Evolutionary conservation across 2,797 vertebrate genomes (phyloP), one percentile per base, ranked within the genome.

Genomic region (Rhinogobio ventralis): DNA sequence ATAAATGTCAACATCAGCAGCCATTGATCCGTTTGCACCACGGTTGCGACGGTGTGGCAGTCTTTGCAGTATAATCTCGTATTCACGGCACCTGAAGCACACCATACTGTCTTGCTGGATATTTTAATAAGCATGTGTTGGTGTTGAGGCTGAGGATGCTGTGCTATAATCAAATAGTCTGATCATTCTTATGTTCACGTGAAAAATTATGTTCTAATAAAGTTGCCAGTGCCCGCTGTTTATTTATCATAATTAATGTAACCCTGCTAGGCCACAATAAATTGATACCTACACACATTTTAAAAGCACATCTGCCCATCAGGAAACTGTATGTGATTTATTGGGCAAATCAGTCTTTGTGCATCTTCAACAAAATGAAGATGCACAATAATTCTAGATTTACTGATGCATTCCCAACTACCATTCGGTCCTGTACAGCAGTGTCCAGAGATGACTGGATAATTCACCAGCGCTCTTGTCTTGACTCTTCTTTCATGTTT

Each of bases 1-100:
- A 93, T 94, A 93, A 93, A 94, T 93, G 93, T 94, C 92, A 91
- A 86, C 90, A 93, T 91, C 89, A 91, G 92, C 91, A 89, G 90
- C 82, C 91, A 93, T 93, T 91, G 94, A 94, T 94, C 91, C 88
- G 90, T 90, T 91, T 91, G 91, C 87, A 91, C 92, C 91, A 90
- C 57, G 60, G 84, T 64, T 79, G 57, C 82, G 46, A 85, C 79
- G 85, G 86, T 85, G 88, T 81, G 81, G 66, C 87, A 88, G 88
- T 90, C 90, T 90, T 85, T 80, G 66, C 36, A 23, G 55, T 62
- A 76, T 79, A 53, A 55, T 82, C 8, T 83, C 82, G 55, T 82
- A 62, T 53, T 55, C 39, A 10, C n/a, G 36, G 46, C 51, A 78
- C 76, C 57, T 78, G 39, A 62, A 79, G 51, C 19, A 2, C 33